phyloP scores from a whole-genome alignment of 2,113 vertebrate genomes.

The Narcine bancroftii region DNA sequence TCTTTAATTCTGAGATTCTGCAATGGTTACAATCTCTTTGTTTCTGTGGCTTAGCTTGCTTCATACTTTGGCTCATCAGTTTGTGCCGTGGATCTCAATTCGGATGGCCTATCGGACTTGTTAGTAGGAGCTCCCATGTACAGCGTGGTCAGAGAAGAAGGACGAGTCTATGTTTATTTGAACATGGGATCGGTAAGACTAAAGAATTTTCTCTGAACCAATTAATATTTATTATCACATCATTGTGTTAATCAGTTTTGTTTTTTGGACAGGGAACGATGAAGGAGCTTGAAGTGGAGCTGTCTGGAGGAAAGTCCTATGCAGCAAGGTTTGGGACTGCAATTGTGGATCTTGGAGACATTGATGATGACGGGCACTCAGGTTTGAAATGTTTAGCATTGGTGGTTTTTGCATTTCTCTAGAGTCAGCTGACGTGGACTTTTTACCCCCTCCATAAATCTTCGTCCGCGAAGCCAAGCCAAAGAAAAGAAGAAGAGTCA shows the following conservation, averaged over 20 bases:
- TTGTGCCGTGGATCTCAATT: conserved; percentile 81
- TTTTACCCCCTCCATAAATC: too few relatives aligned
- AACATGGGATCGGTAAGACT: conserved; percentile 74
- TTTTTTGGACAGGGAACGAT: conserved; percentile 56
- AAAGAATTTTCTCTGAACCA: neutral
- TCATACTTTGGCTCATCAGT: conserved; percentile 88
- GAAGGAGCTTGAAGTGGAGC: conserved; percentile 62
- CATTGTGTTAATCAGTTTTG: neutral
- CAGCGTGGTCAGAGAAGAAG: conserved; percentile 78
- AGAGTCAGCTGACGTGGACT: too few relatives aligned
- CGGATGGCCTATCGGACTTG: conserved; percentile 83
- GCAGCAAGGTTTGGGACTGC: conserved; percentile 85
- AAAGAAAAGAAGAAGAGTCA: neutral
- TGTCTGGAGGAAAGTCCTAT: conserved; percentile 70
- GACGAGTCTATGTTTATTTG: conserved; percentile 83
- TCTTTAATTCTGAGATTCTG: conserved; percentile 2
- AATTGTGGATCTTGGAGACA: conserved; percentile 81
- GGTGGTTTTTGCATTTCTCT: too few relatives aligned
- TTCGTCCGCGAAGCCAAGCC: too few relatives aligned
- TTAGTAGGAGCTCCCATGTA: conserved; percentile 86
- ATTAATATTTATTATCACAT: neutral
- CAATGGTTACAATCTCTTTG: neutral
- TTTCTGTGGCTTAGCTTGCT: conserved; percentile 64
- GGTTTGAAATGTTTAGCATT: conserved; percentile 54
- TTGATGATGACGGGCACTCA: conserved; percentile 85